These are phyloP conservation scores for Ptychadena robeensis DNA, from an alignment of 2,797 vertebrate species.

Conservation along the genomic window DNA sequence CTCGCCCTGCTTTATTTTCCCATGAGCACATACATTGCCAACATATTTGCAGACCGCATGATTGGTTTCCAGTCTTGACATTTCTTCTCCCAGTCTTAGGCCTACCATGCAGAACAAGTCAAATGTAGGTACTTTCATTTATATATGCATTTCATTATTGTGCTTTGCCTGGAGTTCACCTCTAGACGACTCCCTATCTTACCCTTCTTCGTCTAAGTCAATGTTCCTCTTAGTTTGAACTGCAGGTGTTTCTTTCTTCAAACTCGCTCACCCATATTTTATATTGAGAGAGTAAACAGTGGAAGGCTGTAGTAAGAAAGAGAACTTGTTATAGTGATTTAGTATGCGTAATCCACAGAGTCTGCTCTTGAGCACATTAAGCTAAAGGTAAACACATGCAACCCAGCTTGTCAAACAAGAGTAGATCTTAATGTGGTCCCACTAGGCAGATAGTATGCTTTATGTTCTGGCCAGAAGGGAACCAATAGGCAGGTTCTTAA, in stretches of 20 bases:
- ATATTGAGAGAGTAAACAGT: constrained; percentile 44
- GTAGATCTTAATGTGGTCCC: constrained; percentile 35
- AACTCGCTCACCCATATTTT: constrained; percentile 8
- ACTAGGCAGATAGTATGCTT: constrained; percentile 15
- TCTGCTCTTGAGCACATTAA: constrained; percentile 23
- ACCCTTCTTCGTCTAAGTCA: not conserved
- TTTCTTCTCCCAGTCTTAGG: too few species aligned
- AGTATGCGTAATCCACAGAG: not conserved
- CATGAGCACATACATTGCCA: too few species aligned
- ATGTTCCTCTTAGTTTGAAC: not conserved
- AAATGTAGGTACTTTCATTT: too few species aligned
- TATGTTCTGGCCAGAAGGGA: not conserved
- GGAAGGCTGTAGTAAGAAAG: not conserved
- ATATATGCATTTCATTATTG: too few species aligned
- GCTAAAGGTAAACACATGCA: not conserved
- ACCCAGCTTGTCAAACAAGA: constrained; percentile 59
- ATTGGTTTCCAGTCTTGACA: too few species aligned
- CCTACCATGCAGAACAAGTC: too few species aligned
- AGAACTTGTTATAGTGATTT: constrained; percentile 34
- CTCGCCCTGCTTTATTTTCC: too few species aligned
- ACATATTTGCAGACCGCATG: too few species aligned
- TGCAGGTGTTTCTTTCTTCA: constrained; percentile 29
- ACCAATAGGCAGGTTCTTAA: not conserved
- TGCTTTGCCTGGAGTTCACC: too few species aligned
- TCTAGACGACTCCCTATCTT: not conserved